Evolutionary conservation across 2,888 invertebrate genomes (phyloP).

Genomic region (Tenthredo mesomela): DNA sequence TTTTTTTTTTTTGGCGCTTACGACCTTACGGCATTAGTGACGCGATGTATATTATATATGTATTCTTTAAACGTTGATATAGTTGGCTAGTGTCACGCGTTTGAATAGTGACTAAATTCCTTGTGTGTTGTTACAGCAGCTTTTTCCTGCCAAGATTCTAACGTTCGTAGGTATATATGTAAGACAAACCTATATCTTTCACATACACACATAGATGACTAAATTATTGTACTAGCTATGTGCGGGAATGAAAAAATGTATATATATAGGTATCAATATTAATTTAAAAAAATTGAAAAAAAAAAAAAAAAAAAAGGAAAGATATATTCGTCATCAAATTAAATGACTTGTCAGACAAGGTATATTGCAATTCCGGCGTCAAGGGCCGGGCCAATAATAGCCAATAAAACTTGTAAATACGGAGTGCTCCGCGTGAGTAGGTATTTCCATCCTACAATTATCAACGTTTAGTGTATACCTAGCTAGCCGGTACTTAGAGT

Average conservation of each 20-base stretch:
- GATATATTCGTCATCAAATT: background rate
- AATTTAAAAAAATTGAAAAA: background rate
- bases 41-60: too few relatives aligned
- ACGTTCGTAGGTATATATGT: background rate
- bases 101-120: slow-evolving; percentile 11
- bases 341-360: slow-evolving; percentile 7
- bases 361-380: slow-evolving; percentile 1
- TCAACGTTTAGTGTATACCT: background rate
- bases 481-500: background rate
- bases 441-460: slow-evolving; percentile 34
- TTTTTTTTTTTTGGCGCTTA: too few relatives aligned
- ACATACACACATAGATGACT: background rate
- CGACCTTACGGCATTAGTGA: too few relatives aligned
- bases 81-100: slow-evolving; percentile 8
- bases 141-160: slow-evolving; percentile 18
- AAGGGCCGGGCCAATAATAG: slow-evolving; percentile 28
- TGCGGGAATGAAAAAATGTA: too few relatives aligned
- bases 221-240: background rate
- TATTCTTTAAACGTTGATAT: background rate
- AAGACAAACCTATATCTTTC: background rate
- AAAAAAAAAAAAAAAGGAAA: background rate
- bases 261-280: too few relatives aligned
- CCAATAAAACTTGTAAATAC: slow-evolving; percentile 40
- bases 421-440: background rate
- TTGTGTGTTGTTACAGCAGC: background rate